Base-by-base conservation (phyloP, 2,888 invertebrate species). In the Nebria salina region DNA sequence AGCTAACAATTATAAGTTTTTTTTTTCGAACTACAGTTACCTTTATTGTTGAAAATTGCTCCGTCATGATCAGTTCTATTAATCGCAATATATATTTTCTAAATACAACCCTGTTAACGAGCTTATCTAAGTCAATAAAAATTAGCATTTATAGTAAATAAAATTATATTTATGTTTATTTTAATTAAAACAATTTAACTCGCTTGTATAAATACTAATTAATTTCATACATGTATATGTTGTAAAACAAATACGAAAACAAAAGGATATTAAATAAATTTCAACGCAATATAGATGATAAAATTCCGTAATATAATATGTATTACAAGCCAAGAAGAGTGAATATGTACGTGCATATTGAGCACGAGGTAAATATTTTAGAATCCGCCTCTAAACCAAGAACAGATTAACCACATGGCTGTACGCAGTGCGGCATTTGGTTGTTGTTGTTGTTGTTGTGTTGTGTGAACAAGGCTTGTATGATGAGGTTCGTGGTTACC, bases 401-500 rank as follows among this genome's bases (percentile, higher is more conserved):
- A 54, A 54, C 54, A 54, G 54, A 54, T 54, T 54, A 54, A 54
- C 54, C 54, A 54, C 54, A 54, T 54, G 54, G 54, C 54, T 54
- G 54, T 54, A 54, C 54, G 8, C 2, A 11, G 54, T 13, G 54
- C 54, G 54, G 54, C 54, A 13, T 54, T 54, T 54, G 54, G 54
- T 54, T 54, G 54, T 54, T 54, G 54, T 54, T 54, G 54, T 54
- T 54, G 54, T 34, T 54, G 54, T 54, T 54, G 54, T 54, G 54
- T 54, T 54, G 54, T 54, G 54, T 54, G 54, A 54, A 54, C 54
- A 54, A 54, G 54, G 54, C 8, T 54, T 54, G 54, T 54, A 54
- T 54, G 54, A 54, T 54, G 54, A 54, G 54, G 54, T 54, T 54
- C 54, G 54, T 54, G 54, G 54, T 54, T 54, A 54, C 54, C 54